Evolutionary conservation across 2,888 invertebrate genomes (phyloP), one percentile per base, ranked within the genome.

Genomic region (Catocala nupta): DNA sequence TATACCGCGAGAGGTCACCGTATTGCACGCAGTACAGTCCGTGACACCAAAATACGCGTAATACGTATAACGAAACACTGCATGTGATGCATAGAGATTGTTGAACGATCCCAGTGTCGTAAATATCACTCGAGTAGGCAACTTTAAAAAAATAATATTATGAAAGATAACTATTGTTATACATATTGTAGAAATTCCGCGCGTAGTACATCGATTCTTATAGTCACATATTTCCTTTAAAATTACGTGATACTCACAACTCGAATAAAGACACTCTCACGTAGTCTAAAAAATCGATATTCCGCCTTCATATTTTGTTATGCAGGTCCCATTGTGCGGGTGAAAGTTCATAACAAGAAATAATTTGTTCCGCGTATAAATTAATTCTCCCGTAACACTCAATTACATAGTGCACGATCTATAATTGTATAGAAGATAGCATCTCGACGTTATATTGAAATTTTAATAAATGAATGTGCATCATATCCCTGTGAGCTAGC

Each of bases 331-430:
- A 91, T 90, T 88, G 86, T 88, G 73, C 73, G 75, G 89, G 93
- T 91, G 92, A 93, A 93, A 93, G 93, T 92, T 91, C 88, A 87
- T 68, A 74, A 71, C 67, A 77, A 75, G 77, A 77, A 77, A 68
- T 77, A 73, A 69, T 73, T 77, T 60, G 72, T 76, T 76, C 75
- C 72, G 73, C 64, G 69, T 75, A 71, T 71, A 67, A 71, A 69
- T 73, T 65, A 70, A 73, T 70, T 58, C 51, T 16, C 44, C 57
- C 60, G 63, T 63, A 55, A 63, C 70, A 67, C 50, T 49, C 59
- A 74, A 68, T 77, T 72, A 69, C 66, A 69, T 55, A 67, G 58
- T 55, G 47, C 59, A 58, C 62, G 5, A 66, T 65, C 73, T 75
- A 73, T 70, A 70, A 68, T 63, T 68, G 34, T 33, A 52, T 45